Evolutionary conservation across 2,888 invertebrate genomes (phyloP).

Genomic region (Drosophila demipolita): DNA sequence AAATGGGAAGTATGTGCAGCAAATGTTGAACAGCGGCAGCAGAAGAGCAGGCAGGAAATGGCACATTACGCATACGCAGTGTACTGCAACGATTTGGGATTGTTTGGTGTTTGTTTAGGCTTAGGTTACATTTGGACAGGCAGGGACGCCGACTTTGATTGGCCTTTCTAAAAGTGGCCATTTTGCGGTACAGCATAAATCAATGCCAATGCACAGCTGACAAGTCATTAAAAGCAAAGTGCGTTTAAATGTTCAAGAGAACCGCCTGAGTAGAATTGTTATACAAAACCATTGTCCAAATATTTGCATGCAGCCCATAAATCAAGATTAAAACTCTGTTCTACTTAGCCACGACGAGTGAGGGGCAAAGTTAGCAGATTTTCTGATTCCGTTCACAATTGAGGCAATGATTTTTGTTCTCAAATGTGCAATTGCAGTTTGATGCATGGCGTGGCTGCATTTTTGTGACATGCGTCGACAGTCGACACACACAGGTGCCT

Average conservation of each 20-base stretch:
- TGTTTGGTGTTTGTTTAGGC: not conserved
- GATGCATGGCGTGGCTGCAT: slow-evolving; percentile 40
- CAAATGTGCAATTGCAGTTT: slow-evolving; percentile 11
- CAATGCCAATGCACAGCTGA: slow-evolving; percentile 63
- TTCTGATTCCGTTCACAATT: slow-evolving; percentile 3
- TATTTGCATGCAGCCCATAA: slow-evolving; percentile 72
- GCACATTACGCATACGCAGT: slow-evolving; percentile 63
- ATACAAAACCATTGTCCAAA: slow-evolving; percentile 68
- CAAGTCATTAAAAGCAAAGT: slow-evolving; percentile 73
- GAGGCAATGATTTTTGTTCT: slow-evolving; percentile 5
- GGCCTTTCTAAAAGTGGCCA: slow-evolving; percentile 54
- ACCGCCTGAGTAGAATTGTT: slow-evolving; percentile 1
- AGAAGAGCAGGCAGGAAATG: slow-evolving; percentile 46
- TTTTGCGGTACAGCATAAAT: slow-evolving; percentile 54
- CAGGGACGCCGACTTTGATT: slow-evolving; percentile 11
- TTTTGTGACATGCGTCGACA: slow-evolving; percentile 68
- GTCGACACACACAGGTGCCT: slow-evolving; percentile 52
- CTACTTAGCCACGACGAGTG: slow-evolving; percentile 55
- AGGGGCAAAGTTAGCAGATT: not conserved
- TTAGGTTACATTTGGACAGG: slow-evolving; percentile 52
- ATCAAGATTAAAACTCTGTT: slow-evolving; percentile 72
- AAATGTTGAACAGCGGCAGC: not conserved
- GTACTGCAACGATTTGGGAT: slow-evolving; percentile 43
- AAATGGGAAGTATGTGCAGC: slow-evolving; percentile 36
- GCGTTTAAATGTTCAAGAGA: slow-evolving; percentile 66